A percentile compares a stretch with the other conserved stretches of the same genome.
phyloP scores from a whole-genome alignment of 2,113 vertebrate species.

The Semnornis frantzii region DNA sequence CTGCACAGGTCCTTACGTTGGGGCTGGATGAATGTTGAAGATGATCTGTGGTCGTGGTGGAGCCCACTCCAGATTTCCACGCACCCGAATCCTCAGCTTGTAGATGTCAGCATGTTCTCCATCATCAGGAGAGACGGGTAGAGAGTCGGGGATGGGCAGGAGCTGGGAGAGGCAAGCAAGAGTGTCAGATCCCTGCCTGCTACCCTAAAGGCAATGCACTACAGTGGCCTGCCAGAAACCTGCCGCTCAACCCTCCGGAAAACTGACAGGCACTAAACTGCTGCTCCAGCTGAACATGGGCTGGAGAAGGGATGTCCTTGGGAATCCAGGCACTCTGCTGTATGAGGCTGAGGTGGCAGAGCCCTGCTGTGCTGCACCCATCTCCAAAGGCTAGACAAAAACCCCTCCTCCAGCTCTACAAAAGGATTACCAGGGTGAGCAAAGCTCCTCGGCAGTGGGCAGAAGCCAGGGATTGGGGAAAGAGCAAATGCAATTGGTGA shows the following conservation, averaged over 20 bases:
- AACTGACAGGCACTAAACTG: neutral
- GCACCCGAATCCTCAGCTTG: conserved; percentile 93
- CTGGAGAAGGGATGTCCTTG: neutral
- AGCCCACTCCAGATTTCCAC: conserved; percentile 97
- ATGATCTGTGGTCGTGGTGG: conserved; percentile 97
- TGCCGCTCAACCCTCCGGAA: neutral
- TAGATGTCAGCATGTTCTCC: conserved; percentile 96
- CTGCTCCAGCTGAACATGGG: neutral
- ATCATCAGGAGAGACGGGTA: conserved; percentile 95
- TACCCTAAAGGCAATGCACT: neutral
- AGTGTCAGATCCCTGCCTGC: neutral
- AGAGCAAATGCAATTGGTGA: neutral
- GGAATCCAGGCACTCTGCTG: neutral
- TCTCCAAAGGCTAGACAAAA: neutral
- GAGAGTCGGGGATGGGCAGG: conserved; percentile 93
- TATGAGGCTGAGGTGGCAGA: neutral
- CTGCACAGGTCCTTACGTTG: conserved; percentile 78
- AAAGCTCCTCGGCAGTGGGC: neutral
- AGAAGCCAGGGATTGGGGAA: neutral
- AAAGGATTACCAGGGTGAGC: neutral
- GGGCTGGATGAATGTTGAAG: conserved; percentile 94
- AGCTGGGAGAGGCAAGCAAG: conserved; percentile 75
- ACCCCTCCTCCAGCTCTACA: neutral
- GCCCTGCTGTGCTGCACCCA: neutral
- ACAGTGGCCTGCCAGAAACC: neutral